Evolutionary conservation across 2,888 invertebrate genomes (phyloP), one percentile per base, ranked within the genome.

Genomic region (Scotopteryx bipunctaria): DNA sequence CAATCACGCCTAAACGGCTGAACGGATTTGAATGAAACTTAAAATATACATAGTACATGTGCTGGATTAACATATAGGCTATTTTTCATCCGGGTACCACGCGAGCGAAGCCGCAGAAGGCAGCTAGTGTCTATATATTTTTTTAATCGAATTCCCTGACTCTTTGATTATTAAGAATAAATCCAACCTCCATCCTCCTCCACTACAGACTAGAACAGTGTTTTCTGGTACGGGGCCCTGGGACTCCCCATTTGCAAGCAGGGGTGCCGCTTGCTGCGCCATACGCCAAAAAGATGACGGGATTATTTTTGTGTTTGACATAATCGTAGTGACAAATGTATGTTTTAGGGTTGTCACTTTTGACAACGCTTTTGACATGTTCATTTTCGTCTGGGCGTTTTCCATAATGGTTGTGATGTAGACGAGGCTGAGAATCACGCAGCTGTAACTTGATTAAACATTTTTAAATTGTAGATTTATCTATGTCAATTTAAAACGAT

Each of bases 301-400:
- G 89, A 89, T 90, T 90, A 90, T 89, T 86, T 87, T 86, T 89
- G 88, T 86, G 83, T 88, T 89, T 90, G 89, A 89, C 89, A 89
- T 90, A 88, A 90, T 89, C 89, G 82, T 87, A 87, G 86, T 89
- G 89, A 90, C 89, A 90, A 89, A 89, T 87, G 83, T 82, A 78
- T 85, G 64, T 71, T 83, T 81, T 82, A 82, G 81, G 81, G 80
- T 70, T 84, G 86, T 84, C 84, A 80, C 70, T 58, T 27, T 77
- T 77, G 40, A 29, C 40, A 40, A 40, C 40, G n/a, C n/a, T 35
- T 40, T 29, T 79, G 81, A 83, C 71, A 69, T 68, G 64, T 70
- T 75, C 69, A 67, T 72, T 78, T 72, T 76, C 76, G 68, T 76
- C 71, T 66, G 65, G 64, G 48, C 61, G 60, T 61, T 61, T 43